Evolutionary conservation across 2,888 invertebrate genomes (phyloP).

Genomic region (Euspilapteryx auroguttella): DNA sequence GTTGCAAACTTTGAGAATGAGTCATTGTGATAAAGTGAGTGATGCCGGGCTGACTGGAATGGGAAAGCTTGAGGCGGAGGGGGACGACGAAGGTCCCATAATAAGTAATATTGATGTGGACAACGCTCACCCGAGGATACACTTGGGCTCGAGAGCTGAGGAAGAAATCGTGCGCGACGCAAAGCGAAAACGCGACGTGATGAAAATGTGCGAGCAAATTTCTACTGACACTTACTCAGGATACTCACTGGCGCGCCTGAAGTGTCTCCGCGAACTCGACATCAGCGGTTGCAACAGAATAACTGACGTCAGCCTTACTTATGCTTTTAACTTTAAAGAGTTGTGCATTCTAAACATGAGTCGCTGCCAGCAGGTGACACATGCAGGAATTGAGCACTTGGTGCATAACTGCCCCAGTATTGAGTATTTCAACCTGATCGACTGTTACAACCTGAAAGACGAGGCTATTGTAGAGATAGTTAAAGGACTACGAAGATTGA

Average conservation of each 20-base stretch:
- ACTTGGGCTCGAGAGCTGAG: slow-evolving; percentile 68
- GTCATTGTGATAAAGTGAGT: slow-evolving; percentile 68
- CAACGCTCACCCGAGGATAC: slow-evolving; percentile 36
- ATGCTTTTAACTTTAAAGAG: slow-evolving; percentile 68
- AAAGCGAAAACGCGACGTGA: slow-evolving; percentile 63
- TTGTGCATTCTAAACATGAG: slow-evolving; percentile 64
- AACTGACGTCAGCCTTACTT: slow-evolving; percentile 71
- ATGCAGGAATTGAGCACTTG: slow-evolving; percentile 64
- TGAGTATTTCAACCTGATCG: slow-evolving; percentile 66
- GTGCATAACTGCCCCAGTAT: slow-evolving; percentile 70
- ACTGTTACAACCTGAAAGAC: slow-evolving; percentile 71
- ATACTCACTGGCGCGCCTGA: slow-evolving; percentile 56
- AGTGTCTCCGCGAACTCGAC: slow-evolving; percentile 61
- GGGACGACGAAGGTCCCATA: slow-evolving; percentile 26
- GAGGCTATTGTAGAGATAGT: slow-evolving; percentile 46
- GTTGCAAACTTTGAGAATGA: slow-evolving; percentile 63
- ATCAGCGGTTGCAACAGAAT: slow-evolving; percentile 70
- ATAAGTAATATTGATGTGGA: slow-evolving; percentile 26
- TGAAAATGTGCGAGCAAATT: slow-evolving; percentile 62
- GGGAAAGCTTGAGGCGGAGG: slow-evolving; percentile 40
- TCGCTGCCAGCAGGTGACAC: slow-evolving; percentile 70
- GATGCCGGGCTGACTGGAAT: slow-evolving; percentile 74
- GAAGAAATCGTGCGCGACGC: slow-evolving; percentile 71
- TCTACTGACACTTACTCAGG: slow-evolving; percentile 37
- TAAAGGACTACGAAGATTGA: slow-evolving; percentile 43